phyloP scores from a whole-genome alignment of 1,140 invertebrate species.

The Drosophila teissieri region DNA sequence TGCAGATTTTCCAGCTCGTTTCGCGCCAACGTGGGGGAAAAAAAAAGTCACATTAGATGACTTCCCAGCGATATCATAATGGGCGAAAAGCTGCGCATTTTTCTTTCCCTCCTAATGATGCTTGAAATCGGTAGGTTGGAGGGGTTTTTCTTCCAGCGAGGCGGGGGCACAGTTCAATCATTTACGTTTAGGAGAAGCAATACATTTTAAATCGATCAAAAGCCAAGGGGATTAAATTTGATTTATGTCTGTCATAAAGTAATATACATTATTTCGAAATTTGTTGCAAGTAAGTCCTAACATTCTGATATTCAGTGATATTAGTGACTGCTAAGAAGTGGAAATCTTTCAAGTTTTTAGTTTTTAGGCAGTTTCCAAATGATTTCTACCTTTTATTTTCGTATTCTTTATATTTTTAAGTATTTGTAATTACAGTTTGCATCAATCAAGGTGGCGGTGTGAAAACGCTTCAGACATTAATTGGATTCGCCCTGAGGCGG shows the following conservation, averaged over 20 bases:
- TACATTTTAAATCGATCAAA: slow-evolving; percentile 13
- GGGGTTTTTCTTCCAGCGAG: too few relatives aligned
- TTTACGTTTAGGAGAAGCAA: background rate
- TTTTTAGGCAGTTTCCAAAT: background rate
- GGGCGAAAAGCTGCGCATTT: slow-evolving; percentile 37
- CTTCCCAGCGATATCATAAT: slow-evolving; percentile 60
- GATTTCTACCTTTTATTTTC: background rate
- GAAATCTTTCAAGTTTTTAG: too few relatives aligned
- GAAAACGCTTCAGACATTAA: slow-evolving; percentile 68
- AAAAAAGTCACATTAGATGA: slow-evolving; percentile 73
- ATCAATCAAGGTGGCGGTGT: slow-evolving; percentile 65
- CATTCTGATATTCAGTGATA: too few relatives aligned
- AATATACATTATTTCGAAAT: too few relatives aligned
- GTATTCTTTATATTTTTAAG: slow-evolving; percentile 14
- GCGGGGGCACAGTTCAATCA: background rate
- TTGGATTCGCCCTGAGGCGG: slow-evolving; percentile 47
- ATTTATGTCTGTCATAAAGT: too few relatives aligned
- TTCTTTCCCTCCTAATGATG: slow-evolving; percentile 37
- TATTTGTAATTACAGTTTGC: slow-evolving; percentile 61
- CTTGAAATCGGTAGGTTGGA: slow-evolving; percentile 16
- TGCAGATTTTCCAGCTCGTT: slow-evolving; percentile 64
- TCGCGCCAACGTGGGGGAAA: slow-evolving; percentile 25
- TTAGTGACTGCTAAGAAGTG: too few relatives aligned
- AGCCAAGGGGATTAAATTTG: background rate
- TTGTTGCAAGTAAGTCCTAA: too few relatives aligned